phyloP scores from a whole-genome alignment of 2,888 invertebrate genomes.

The Baccha elongata region DNA sequence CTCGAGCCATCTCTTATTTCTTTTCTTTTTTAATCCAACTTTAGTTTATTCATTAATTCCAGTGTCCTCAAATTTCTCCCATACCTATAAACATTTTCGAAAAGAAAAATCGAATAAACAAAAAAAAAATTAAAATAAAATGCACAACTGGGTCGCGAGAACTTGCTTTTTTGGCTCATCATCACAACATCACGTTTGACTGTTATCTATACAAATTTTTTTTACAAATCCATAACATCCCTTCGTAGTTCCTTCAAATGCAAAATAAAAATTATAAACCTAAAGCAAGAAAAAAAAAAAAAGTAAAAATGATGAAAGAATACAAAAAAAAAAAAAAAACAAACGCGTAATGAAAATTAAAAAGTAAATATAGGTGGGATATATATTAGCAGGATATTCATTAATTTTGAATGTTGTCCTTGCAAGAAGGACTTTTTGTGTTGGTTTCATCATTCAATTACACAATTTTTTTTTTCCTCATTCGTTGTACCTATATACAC shows the following conservation, averaged over 20 bases:
- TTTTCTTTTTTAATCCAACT: conserved; percentile 39
- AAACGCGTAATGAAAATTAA: conserved; percentile 68
- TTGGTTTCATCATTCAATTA: conserved; percentile 71
- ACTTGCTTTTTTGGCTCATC: no score
- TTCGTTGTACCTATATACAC: not conserved
- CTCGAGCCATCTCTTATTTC: conserved; percentile 4
- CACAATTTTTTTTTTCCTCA: conserved; percentile 20
- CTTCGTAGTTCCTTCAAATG: no score
- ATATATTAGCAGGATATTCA: conserved; percentile 72
- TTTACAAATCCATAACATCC: no score
- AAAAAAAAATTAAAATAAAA: conserved; percentile 62
- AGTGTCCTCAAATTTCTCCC: conserved; percentile 27
- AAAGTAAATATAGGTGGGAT: conserved; percentile 73
- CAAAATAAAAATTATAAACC: conserved; percentile 45
- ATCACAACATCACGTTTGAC: no score
- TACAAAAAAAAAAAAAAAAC: conserved; percentile 7
- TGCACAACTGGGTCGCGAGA: no score
- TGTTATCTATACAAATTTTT: no score
- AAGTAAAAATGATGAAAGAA: conserved; percentile 8
- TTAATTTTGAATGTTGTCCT: conserved; percentile 68
- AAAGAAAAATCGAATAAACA: conserved; percentile 47
- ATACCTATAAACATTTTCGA: not conserved
- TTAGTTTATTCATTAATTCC: conserved; percentile 51
- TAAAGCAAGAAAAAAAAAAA: conserved; percentile 10
- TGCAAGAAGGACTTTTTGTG: conserved; percentile 46